phyloP scores from a whole-genome alignment of 2,797 vertebrate species.

The Pelobates cultripes region DNA sequence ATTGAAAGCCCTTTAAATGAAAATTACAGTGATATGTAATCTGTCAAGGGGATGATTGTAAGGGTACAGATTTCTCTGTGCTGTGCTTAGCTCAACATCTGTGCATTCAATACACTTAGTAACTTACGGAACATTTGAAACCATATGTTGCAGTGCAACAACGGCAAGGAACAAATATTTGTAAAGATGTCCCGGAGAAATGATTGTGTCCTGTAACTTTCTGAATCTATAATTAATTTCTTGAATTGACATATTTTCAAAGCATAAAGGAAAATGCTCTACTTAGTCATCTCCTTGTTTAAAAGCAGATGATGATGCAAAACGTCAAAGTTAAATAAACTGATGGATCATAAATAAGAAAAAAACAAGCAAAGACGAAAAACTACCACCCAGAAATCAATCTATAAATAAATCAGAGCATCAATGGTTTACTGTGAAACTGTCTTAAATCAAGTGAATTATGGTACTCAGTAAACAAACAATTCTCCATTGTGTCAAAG shows the following conservation, averaged over 20 bases:
- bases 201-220: background rate
- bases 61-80: background rate
- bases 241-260: background rate
- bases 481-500: conserved; percentile 13
- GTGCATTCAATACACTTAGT: background rate
- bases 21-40: conserved; percentile 1
- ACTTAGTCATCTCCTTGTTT: too few relatives aligned
- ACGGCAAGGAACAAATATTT: background rate
- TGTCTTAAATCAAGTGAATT: background rate
- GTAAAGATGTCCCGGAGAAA: background rate
- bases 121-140: background rate
- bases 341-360: background rate
- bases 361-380: background rate
- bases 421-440: conserved; percentile 8
- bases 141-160: conserved; percentile 7
- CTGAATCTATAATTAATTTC: too few relatives aligned
- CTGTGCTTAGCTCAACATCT: conserved; percentile 7
- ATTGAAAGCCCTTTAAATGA: background rate
- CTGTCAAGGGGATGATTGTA: conserved; percentile 4
- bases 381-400: background rate
- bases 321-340: background rate
- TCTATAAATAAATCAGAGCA: conserved; percentile 13
- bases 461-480: background rate
- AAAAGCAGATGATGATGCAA: background rate
- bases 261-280: background rate